phyloP scores from a whole-genome alignment of 2,113 vertebrate genomes.

The Pteropus alecto region DNA sequence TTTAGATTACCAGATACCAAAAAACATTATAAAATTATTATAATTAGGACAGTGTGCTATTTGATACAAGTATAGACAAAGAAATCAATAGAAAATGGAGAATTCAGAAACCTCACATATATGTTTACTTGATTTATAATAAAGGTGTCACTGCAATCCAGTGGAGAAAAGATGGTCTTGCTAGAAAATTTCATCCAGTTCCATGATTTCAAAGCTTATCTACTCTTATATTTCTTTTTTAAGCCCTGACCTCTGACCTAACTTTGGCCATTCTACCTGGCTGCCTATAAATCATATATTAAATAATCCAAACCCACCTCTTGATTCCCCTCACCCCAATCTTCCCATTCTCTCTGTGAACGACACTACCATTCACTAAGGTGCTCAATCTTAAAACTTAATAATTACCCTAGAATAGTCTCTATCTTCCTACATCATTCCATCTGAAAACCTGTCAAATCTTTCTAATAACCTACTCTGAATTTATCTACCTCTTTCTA shows the following conservation, averaged over 20 bases:
- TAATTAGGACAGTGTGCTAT: background rate
- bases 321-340: background rate
- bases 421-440: background rate
- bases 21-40: background rate
- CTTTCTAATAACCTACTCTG: background rate
- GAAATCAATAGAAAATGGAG: slow-evolving; percentile 7
- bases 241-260: background rate
- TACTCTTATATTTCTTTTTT: background rate
- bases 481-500: background rate
- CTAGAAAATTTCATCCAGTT: background rate
- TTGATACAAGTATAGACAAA: background rate
- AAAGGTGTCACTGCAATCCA: background rate
- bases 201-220: background rate
- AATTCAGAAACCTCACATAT: background rate
- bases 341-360: background rate
- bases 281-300: background rate
- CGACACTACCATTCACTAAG: background rate
- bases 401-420: background rate
- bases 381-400: background rate
- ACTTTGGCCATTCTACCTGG: background rate
- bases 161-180: background rate
- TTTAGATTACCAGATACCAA: background rate
- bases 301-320: background rate
- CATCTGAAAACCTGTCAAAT: background rate
- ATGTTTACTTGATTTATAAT: background rate